Evolutionary conservation across 2,797 vertebrate genomes (phyloP).

Genomic region (Acridotheres tristis): DNA sequence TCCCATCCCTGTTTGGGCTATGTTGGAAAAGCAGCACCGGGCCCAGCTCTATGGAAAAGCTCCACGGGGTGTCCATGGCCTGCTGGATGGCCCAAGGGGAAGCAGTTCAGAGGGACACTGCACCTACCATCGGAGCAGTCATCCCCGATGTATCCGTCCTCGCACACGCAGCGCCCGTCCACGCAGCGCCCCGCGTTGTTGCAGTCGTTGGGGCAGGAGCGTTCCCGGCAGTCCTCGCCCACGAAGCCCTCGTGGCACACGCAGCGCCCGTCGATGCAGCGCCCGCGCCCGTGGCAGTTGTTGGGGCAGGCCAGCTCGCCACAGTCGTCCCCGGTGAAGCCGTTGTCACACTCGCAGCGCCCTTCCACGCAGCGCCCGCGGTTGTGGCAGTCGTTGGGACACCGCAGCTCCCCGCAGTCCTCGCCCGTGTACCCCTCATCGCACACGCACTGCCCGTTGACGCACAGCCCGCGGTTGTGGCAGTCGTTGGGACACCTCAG

Average conservation of each 20-base stretch:
- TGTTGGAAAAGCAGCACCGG: background rate
- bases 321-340: constrained; percentile 86
- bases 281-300: constrained; percentile 27
- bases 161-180: constrained; percentile 84
- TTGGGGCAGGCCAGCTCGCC: constrained; percentile 63
- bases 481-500: constrained; percentile 89
- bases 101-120: rapidly evolving
- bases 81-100: background rate
- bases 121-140: constrained; percentile 84
- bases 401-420: constrained; percentile 84
- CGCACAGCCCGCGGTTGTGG: constrained; percentile 73
- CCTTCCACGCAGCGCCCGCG: constrained; percentile 74
- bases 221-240: constrained; percentile 82
- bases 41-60: background rate
- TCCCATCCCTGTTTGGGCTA: background rate
- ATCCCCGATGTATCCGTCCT: constrained; percentile 85
- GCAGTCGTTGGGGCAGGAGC: constrained; percentile 69
- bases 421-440: constrained; percentile 83
- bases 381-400: constrained; percentile 74
- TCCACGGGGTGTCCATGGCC: background rate
- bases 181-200: constrained; percentile 81
- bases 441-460: constrained; percentile 83
- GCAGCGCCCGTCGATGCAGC: constrained; percentile 77
- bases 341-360: constrained; percentile 82
- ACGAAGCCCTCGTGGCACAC: constrained; percentile 85